Evolutionary conservation across 1,140 invertebrate genomes (phyloP), one percentile per base, ranked within the genome.

Genomic region (Atta texana): DNA sequence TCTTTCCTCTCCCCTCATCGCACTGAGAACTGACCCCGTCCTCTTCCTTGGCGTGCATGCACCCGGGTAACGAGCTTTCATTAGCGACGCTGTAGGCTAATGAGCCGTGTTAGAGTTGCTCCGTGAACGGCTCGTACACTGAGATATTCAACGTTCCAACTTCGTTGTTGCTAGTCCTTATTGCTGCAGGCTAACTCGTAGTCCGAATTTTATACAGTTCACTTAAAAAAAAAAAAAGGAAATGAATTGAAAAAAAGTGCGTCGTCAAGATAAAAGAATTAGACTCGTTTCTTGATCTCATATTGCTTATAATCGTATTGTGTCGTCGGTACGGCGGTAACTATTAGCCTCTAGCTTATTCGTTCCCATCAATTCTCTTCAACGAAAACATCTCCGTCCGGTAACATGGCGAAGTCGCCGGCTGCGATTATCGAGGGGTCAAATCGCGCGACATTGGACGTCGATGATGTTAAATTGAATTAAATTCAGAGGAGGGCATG

Each of bases 31-130:
- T 51, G 55, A 68, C 44, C 68, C 87, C 77, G 78, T 91, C 86
- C 71, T 71, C 69, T 66, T 68, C 68, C 84, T 82, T 80, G 88
- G 86, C 92, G 92, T 93, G 39, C 92, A 91, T 93, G 92, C 92
- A 91, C 87, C 90, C 93, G 89, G 91, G 93, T 94, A 95, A 95
- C 93, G 94, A 95, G 94, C 94, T 95, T 95, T 95, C 94, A 94
- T 95, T 95, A 95, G 94, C 94, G 93, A 95, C 92, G 93, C 92
- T 94, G 94, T 94, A 94, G 93, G 94, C 94, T 95, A 95, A 95
- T 95, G 94, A 95, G 94, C 93, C 92, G 87, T 94, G 94, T 93
- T 94, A 89, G 86, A 89, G 78, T 75, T 71, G 49, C 85, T 84
- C 74, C 87, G 55, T 88, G 76, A 74, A 89, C 85, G 77, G 74